phyloP scores from a whole-genome alignment of 2,113 vertebrate genomes.

The Pterocles orientalis region DNA sequence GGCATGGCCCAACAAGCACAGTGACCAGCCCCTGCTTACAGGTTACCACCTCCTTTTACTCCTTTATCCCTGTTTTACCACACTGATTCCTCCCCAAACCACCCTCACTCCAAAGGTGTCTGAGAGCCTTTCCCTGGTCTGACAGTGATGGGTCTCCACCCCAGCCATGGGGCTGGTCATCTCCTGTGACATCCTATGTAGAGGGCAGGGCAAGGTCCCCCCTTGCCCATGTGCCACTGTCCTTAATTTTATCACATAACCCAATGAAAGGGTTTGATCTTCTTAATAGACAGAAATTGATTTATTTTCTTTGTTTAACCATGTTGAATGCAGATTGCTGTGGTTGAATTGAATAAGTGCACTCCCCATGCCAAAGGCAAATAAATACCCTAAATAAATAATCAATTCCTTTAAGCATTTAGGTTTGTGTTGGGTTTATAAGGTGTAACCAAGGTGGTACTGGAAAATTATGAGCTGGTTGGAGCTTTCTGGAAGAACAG shows the following conservation, averaged over 20 bases:
- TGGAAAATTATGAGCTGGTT: not conserved
- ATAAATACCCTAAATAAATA: not conserved
- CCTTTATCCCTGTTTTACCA: not conserved
- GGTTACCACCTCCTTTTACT: not conserved
- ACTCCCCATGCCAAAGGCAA: not conserved
- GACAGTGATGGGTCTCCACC: rapidly evolving
- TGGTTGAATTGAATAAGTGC: not conserved
- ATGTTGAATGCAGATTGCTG: not conserved
- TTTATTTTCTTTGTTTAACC: not conserved
- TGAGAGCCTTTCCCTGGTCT: not conserved
- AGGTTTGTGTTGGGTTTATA: not conserved
- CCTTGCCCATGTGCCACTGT: not conserved
- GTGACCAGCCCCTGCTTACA: not conserved
- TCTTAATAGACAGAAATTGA: not conserved
- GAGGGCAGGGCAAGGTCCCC: not conserved
- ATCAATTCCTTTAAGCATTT: not conserved
- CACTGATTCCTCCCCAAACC: not conserved
- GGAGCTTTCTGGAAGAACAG: not conserved
- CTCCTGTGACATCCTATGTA: not conserved
- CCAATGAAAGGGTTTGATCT: not conserved
- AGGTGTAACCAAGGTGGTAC: not conserved
- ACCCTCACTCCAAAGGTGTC: not conserved
- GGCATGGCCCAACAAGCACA: not conserved
- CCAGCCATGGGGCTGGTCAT: not conserved
- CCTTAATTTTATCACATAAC: not conserved